Evolutionary conservation across 2,797 vertebrate species (phyloP).

Genomic region (Cossypha polioptera): DNA sequence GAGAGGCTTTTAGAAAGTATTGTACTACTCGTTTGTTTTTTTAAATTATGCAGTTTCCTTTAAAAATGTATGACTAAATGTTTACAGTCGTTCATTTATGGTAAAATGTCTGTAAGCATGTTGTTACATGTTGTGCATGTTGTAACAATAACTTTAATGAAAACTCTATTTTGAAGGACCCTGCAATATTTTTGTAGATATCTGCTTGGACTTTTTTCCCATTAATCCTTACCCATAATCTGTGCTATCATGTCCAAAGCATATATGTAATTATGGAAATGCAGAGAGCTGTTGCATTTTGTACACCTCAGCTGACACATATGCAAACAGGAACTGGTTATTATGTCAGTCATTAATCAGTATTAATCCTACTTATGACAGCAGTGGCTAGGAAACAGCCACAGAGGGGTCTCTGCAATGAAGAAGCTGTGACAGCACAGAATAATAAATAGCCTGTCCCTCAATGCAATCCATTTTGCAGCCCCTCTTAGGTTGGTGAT

Average conservation of each 20-base stretch:
- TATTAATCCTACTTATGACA: neutral
- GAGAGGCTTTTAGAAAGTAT: neutral
- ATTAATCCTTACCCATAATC: neutral
- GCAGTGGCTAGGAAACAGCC: neutral
- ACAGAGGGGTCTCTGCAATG: neutral
- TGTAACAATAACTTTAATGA: neutral
- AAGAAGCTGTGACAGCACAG: neutral
- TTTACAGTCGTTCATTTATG: neutral
- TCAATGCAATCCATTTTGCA: neutral
- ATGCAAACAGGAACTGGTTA: neutral
- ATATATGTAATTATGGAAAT: neutral
- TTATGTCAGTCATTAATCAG: rapidly evolving
- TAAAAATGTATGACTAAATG: neutral
- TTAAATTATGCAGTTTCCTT: neutral
- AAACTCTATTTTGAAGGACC: neutral
- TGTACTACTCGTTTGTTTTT: neutral
- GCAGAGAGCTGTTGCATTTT: neutral
- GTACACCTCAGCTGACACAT: neutral
- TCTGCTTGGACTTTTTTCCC: neutral
- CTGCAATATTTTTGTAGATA: neutral
- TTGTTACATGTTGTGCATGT: neutral
- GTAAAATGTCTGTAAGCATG: neutral
- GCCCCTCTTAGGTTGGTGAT: neutral
- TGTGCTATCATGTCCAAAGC: neutral
- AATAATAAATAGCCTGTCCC: neutral